Conservation (phyloP, 2,888 invertebrate species). For the Drosophila atroscutellata region DNA sequence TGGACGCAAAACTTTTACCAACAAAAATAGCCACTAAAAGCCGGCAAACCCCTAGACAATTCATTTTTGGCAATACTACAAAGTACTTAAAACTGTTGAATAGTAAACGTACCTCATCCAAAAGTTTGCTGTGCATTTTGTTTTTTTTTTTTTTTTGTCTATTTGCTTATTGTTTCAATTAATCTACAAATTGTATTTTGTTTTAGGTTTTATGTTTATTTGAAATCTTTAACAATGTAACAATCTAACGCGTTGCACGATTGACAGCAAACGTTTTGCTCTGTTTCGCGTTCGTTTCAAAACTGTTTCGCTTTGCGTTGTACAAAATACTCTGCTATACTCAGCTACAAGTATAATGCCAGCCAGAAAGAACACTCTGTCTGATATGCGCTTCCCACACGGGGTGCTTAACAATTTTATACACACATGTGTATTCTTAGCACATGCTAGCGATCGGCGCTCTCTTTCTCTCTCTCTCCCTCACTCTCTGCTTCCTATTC, state of each 20-base stretch:
- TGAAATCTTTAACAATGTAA: slow-evolving; percentile 25
- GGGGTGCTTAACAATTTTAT: slow-evolving; percentile 22
- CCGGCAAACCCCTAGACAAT: slow-evolving; percentile 23
- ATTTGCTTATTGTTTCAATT: slow-evolving; percentile 34
- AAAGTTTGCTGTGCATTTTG: slow-evolving; percentile 81
- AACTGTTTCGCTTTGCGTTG: slow-evolving; percentile 73
- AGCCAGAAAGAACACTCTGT: slow-evolving; percentile 22
- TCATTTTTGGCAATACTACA: slow-evolving; percentile 4
- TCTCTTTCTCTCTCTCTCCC: slow-evolving; percentile 14
- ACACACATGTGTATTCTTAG: slow-evolving; percentile 57
- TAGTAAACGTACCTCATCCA: slow-evolving; percentile 79
- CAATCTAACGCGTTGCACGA: slow-evolving; percentile 30
- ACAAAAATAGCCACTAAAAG: slow-evolving; percentile 51
- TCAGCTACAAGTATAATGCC: slow-evolving; percentile 11
- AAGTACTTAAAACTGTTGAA: slow-evolving; percentile 16
- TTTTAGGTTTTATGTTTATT: slow-evolving; percentile 20
- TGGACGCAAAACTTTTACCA: slow-evolving; percentile 42
- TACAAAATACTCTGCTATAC: slow-evolving; percentile 61
- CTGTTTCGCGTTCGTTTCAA: slow-evolving; percentile 75
- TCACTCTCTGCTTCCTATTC: slow-evolving; percentile 12
- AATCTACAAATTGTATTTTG: slow-evolving; percentile 38
- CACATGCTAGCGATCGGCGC: slow-evolving; percentile 43
- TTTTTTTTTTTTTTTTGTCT: slow-evolving; percentile 4
- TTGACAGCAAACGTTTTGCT: slow-evolving; percentile 50
- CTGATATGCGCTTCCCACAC: slow-evolving; percentile 30